Evolutionary conservation across 2,113 vertebrate species (phyloP), one percentile per base, ranked within the genome.

Genomic region (Oriolus oriolus): DNA sequence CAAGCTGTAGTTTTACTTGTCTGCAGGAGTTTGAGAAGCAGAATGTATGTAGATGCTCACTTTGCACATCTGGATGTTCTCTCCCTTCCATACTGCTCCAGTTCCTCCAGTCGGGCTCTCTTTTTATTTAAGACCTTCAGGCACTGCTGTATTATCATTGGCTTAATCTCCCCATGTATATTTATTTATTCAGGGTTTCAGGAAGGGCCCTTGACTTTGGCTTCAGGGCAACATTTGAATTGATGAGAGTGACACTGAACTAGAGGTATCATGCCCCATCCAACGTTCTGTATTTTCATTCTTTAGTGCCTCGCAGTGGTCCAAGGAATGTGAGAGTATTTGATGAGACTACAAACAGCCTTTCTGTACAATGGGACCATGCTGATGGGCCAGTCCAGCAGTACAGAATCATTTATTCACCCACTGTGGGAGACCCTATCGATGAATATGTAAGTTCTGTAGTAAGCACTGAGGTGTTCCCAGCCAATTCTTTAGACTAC

Each of bases 321-420:
- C 99, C 99, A 81, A 98, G 98, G 94, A 99, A 99, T 81, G 96
- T 99, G 92, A 98, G 98, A 19, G 98, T 99, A 76, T 99, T 98
- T 4, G 99, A 98, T 17, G 98, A 98, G 96, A 99, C 99, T 76
- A 99, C 99, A 85, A 99, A 98, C 75, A 99, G 98, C 44, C 98
- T 99, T 61, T 99, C 98, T 81, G 98, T 99, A 2, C 97, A 98
- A 83, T 99, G 99, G 99, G 99, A 99, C 82, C 99, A 99, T 47
- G 99, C 99, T 0, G 99, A 99, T 63, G 99, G 99, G 7, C 99
- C 99, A 3, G 99, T 99, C 21, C 98, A 98, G 77, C 99, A 99
- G 69, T 99, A 99, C 95, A 98, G 96, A 95, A 99, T 99, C 44
- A 95, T 98, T 95, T 99, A 99, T 83, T 98, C 99, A 26, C 98